Evolutionary conservation across 2,113 vertebrate genomes (phyloP), one percentile per base, ranked within the genome.

Genomic region (Lophotis ruficrista): DNA sequence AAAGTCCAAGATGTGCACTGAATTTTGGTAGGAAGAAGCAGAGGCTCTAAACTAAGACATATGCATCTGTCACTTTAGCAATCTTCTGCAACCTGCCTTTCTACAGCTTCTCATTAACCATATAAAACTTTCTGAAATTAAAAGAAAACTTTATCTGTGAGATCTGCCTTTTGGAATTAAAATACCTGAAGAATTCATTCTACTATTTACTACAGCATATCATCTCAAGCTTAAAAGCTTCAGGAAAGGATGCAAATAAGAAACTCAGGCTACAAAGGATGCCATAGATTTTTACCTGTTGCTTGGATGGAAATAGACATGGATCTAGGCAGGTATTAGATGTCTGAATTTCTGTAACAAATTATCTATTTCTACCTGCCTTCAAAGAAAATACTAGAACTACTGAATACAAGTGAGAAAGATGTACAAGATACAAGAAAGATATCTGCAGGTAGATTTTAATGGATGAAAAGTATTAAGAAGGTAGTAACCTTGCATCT

Each of bases 401-500:
- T 3, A 8, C 35, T 72, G 23, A 88, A 76, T 17, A 24, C 5
- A 71, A 93, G 23, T 35, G 13, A 82, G 28, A 79, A 73, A 83
- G 9, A 84, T 8, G 23, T 18, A 66, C 12, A 58, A 66, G 28
- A 43, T 37, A 60, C 33, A 87, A 33, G 7, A 62, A 18, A 78
- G 47, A 37, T 37, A 75, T 35, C 50, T 70, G 14, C 14, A 54
- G 16, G 24, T 47, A 89, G 27, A 35, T 68, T 79, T 75, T 20
- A 71, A 86, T 14, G 14, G 28, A 72, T 78, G 61, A 58, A 62
- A 83, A 10, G 18, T 48, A 76, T 41, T 68, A 68, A 89, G 57
- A 65, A 30, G 11, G 7, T 19, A 83, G 23, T 35, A 71, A 99
- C 99, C 98, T 99, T 93, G 97, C 90, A 79, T 97, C 94, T 60